A percentile compares a stretch with the other conserved stretches of the same genome.
These are phyloP conservation scores for Ptychochromis oligacanthus DNA, from an alignment of 2,113 vertebrate species.

Conservation along the genomic window DNA sequence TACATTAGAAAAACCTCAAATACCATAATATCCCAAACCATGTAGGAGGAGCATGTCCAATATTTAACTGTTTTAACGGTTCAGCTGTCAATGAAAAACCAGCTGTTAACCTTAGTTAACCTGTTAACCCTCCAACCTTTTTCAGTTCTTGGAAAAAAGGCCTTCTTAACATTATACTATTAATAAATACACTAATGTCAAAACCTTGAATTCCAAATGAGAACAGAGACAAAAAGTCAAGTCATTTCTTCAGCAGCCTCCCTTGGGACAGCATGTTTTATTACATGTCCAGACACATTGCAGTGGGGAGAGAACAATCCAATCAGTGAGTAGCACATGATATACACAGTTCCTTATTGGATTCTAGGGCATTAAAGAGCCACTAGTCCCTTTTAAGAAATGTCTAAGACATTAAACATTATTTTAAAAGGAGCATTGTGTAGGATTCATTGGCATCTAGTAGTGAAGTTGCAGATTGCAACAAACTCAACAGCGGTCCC, in stretches of 20 bases:
- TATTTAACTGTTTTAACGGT: background rate
- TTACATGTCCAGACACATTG: constrained; percentile 74
- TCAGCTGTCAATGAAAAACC: background rate
- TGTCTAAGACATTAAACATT: constrained; percentile 51
- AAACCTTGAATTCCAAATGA: background rate
- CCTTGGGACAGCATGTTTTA: constrained; percentile 68
- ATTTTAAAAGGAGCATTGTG: constrained; percentile 19
- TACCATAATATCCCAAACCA: background rate
- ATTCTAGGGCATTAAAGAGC: constrained; percentile 48
- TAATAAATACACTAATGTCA: background rate
- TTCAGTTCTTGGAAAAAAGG: background rate
- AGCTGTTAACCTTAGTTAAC: background rate
- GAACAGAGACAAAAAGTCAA: constrained; percentile 19
- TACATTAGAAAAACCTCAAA: background rate
- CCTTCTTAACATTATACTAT: background rate
- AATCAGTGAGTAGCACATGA: constrained; percentile 63
- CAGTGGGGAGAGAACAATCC: constrained; percentile 66
- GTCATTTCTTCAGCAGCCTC: constrained; percentile 55
- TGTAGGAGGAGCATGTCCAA: background rate
- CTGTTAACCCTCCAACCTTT: background rate
- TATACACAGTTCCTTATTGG: constrained; percentile 62
- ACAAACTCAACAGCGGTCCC: background rate
- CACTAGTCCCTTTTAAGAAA: constrained; percentile 49
- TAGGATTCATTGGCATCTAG: constrained; percentile 13
- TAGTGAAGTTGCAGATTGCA: constrained; percentile 3